phyloP scores from a whole-genome alignment of 1,140 invertebrate genomes.

The Gerris buenoi region DNA sequence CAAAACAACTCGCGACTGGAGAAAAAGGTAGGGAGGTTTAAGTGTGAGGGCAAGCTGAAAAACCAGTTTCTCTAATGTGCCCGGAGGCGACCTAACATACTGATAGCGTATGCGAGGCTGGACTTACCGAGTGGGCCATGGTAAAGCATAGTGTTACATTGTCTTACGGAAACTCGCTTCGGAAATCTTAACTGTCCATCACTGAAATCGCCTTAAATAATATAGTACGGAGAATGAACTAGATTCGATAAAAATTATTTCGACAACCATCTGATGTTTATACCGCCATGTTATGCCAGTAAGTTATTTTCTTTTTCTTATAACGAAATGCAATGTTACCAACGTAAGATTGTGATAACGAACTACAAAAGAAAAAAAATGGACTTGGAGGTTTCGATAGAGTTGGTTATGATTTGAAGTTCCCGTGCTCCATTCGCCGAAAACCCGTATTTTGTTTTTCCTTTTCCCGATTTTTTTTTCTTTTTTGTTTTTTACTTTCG shows the following conservation, averaged over 20 bases:
- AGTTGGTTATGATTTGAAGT: too few species aligned
- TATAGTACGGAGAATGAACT: background rate
- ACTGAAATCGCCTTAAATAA: background rate
- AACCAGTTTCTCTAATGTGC: background rate
- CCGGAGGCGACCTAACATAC: background rate
- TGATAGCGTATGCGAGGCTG: background rate
- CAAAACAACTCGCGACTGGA: too few species aligned
- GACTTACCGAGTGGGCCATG: slow-evolving; percentile 1
- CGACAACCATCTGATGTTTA: slow-evolving; percentile 4
- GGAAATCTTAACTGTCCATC: background rate
- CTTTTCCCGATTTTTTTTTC: too few species aligned
- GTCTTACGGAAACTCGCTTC: background rate
- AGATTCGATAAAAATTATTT: background rate
- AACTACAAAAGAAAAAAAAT: background rate
- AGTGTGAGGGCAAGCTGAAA: background rate
- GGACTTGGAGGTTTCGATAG: too few species aligned
- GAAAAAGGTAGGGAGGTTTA: too few species aligned
- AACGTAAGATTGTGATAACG: background rate
- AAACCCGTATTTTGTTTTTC: too few species aligned
- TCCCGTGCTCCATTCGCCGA: too few species aligned
- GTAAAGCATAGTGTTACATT: slow-evolving; percentile 4
- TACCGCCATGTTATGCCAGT: slow-evolving; percentile 3
- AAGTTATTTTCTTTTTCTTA: background rate
- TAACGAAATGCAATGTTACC: background rate
- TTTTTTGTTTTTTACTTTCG: too few species aligned